Base-by-base conservation (phyloP, 2,888 invertebrate species). In the Shargacucullia verbasci region DNA sequence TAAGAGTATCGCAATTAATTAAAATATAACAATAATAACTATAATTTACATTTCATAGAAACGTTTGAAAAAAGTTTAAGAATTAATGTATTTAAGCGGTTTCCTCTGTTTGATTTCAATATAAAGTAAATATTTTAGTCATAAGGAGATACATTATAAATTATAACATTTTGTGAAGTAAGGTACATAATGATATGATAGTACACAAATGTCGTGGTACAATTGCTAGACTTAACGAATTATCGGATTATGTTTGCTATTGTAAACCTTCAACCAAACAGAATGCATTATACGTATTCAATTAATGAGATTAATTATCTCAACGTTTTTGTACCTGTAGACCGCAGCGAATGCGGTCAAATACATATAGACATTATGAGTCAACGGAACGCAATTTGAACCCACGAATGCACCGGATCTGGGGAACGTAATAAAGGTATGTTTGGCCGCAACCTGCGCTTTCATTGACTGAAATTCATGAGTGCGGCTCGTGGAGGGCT, bases 391-490 rank as follows among this genome's bases (percentile, higher is more conserved):
- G 66, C 56, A 75, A 73, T 75, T 63, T 68, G 34, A 54, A 62
- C 46, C 45, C 41, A 53, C 50, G 35, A 60, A 60, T 66, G 72
- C 68, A 63, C 60, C 59, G 68, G 71, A 68, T 73, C 56, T 58
- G 57, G 54, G 44, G 48, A 60, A 56, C 41, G 59, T 64, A 67
- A 61, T 68, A 68, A 75, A 59, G 56, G 70, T 67, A 47, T 67
- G 70, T 76, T 69, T 76, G 69, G 54, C 55, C 54, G 40, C 63
- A 70, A 64, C 72, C 70, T 68, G 74, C 61, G 66, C 64, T 69
- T 79, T 76, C 80, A 82, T 80, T 76, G 63, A 77, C 77, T 80
- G 80, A 78, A 81, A 74, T 84, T 82, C 80, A 81, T 73, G 74
- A 71, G 69, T 41, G 67, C 46, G 63, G 56, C 48, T 63, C 59